These are phyloP conservation scores for Eretmocerus hayati DNA, from an alignment of 2,888 invertebrate genomes.

Conservation along the genomic window DNA sequence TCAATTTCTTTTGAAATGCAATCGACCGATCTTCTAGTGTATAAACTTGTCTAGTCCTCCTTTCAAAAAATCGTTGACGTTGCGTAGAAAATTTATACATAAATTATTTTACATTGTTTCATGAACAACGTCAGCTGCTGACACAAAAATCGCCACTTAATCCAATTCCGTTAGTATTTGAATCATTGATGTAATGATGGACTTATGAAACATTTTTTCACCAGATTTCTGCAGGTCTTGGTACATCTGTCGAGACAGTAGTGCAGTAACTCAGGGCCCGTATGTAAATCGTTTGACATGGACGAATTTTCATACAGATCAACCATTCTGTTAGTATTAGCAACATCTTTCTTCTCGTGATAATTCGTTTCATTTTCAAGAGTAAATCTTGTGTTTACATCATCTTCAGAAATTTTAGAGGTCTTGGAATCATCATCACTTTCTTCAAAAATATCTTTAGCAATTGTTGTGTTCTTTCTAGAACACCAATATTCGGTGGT, in stretches of 20 bases:
- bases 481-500: constrained; percentile 23
- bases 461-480: constrained; percentile 15
- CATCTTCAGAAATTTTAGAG: constrained; percentile 2
- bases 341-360: constrained; percentile 1
- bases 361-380: background rate
- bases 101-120: constrained; percentile 27
- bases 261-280: constrained; percentile 34
- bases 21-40: constrained; percentile 18
- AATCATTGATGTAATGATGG: constrained; percentile 36
- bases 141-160: constrained; percentile 25
- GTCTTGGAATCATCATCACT: constrained; percentile 11
- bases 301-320: constrained; percentile 14
- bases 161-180: constrained; percentile 37
- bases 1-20: constrained; percentile 21
- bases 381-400: constrained; percentile 1
- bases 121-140: constrained; percentile 30
- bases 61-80: constrained; percentile 9
- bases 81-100: constrained; percentile 18
- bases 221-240: constrained; percentile 30
- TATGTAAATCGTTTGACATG: constrained; percentile 10
- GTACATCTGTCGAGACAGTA: constrained; percentile 28
- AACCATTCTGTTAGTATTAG: constrained; percentile 5
- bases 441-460: constrained; percentile 16
- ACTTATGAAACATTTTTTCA: constrained; percentile 33
- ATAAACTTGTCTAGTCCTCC: constrained; percentile 15